Evolutionary conservation across 2,113 vertebrate genomes (phyloP), one percentile per base, ranked within the genome.

Genomic region (Protobothrops mucrosquamatus): DNA sequence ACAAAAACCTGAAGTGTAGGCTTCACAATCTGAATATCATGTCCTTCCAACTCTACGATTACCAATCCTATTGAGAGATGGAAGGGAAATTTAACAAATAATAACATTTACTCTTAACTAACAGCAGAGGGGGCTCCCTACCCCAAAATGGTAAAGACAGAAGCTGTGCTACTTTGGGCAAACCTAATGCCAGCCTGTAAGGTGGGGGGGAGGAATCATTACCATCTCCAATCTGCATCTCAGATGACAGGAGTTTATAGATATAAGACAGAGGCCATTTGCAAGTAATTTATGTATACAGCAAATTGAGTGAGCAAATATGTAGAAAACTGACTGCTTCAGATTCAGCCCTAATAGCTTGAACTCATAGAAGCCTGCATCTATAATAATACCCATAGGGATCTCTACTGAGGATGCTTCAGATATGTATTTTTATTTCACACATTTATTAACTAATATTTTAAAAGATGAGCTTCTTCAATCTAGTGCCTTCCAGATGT

Each of bases 41-140:
- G 6, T 22, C 46, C 24, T 89, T 89, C 56, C 20, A 89, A 46
- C 11, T 89, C 56, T 61, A 29, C 4, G 24, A 48, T 56, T 24
- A 34, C 43, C 22, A 39, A 11, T 46, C 24, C 59, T 90, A 69
- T 34, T 87, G 51, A 87, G 64, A 57, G 20, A 1, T 7, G 24
- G 15, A 59, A 8, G 11, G 74, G 88, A 94, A 88, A 52, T 29
- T 18, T 12, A 52, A 87, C 24, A 87, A 87, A 51, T 15, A 0
- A 9, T 5, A 91, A 64, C 85, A 89, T 89, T 95, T 92, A 81
- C 89, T 61, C 0, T 12, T 11, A 0, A 48, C 90, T 20, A 91
- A 92, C 97, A 96, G 92, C 2, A 96, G 96, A 96, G 96, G 95
- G 97, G 1, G 96, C 95, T 1, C 90, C 1, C 18, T 64, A 85